Base-by-base conservation (phyloP, 2,113 vertebrate species). In the Cervus canadensis region DNA sequence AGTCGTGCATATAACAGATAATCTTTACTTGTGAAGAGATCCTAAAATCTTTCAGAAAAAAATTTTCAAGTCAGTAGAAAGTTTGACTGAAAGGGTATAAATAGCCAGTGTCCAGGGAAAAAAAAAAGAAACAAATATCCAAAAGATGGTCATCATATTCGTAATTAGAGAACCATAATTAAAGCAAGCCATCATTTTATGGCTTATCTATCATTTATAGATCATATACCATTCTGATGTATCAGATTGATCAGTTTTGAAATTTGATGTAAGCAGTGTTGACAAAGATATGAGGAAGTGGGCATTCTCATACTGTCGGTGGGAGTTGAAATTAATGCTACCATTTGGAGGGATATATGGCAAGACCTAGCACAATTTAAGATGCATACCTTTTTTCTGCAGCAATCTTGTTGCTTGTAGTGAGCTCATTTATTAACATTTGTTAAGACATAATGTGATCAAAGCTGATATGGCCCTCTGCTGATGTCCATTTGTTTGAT, bases 11-110 rank as follows among this genome's bases (percentile, higher is more conserved):
- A 59, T 43, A 30, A 71, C 50, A 95, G 23, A 56, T 64, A 82
- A 81, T n/a, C 59, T 94, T 96, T 82, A 33, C 71, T 96, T 96
- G 33, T 52, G 50, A 52, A 82, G 25, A 87, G 52, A 92, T 92
- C 33, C 60, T 30, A 52, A 71, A 50, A 87, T 88, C 33, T 82
- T 19, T 54, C 84, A 96, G 52, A 36, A 84, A 87, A 78, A 89
- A 12, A 62, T 57, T 36, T 36, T 28, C 52, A 62, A 86, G 3
- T 74, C 19, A 60, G 11, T 71, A 89, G 54, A 89, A 89, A 84
- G 45, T 84, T 64, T 84, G 7, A 84, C 23, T 19, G 36, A 56
- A 62, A 78, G 23, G 13, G 21, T 89, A 76, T 45, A 54, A 87
- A 83, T 52, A 71, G 25, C 9, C 21, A 88, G 45, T 74, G 52